Percentiles rank a stretch among this genome's conserved stretches.
Evolutionary conservation across 2,888 invertebrate species (phyloP).

Genomic region (Sminthurinus aureus): DNA sequence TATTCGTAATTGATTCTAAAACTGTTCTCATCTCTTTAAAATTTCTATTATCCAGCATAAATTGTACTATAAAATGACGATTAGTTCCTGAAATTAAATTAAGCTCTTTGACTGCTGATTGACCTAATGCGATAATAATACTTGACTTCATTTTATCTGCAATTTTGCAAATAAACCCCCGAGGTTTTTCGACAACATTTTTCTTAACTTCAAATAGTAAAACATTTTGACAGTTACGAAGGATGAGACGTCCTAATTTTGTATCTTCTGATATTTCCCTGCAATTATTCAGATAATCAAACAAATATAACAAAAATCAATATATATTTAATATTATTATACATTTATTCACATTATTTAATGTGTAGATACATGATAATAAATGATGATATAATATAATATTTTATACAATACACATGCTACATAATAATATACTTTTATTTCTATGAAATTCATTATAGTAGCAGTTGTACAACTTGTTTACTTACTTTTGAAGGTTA

Average conservation of each 20-base stretch:
- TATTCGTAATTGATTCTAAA: slow-evolving; percentile 43
- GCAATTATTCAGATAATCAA: slow-evolving; percentile 3
- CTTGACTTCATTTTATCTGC: slow-evolving; percentile 49
- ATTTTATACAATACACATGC: no score
- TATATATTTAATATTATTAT: no score
- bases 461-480: no score
- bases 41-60: slow-evolving; percentile 46
- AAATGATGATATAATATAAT: no score
- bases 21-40: slow-evolving; percentile 43
- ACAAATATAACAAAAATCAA: no score
- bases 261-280: slow-evolving; percentile 49
- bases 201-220: slow-evolving; percentile 31
- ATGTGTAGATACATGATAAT: no score
- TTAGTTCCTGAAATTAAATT: slow-evolving; percentile 39
- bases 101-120: slow-evolving; percentile 47
- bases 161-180: slow-evolving; percentile 51
- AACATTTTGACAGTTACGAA: slow-evolving; percentile 46
- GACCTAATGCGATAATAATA: slow-evolving; percentile 48
- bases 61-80: slow-evolving; percentile 50
- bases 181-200: slow-evolving; percentile 37
- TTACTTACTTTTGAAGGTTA: slow-evolving; percentile 46
- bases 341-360: no score
- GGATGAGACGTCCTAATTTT: slow-evolving; percentile 45
- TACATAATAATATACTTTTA: no score
- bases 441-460: no score